Evolutionary conservation across 2,113 vertebrate species (phyloP).

Genomic region (Oxyura jamaicensis): DNA sequence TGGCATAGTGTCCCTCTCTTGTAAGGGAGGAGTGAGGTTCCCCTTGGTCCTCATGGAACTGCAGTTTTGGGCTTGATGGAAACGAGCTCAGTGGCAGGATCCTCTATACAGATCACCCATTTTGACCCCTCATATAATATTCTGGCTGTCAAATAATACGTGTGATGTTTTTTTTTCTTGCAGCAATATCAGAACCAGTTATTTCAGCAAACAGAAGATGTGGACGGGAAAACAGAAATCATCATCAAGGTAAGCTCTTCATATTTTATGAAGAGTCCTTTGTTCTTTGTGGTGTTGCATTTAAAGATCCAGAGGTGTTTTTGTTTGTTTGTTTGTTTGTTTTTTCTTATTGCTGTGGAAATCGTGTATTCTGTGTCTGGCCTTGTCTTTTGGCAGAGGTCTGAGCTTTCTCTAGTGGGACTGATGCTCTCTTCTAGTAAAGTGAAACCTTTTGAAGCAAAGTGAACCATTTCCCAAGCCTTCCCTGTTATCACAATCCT

Average conservation of each 20-base stretch:
- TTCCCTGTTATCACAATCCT: background rate
- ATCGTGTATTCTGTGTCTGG: background rate
- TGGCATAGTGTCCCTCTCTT: background rate
- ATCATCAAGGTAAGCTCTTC: conserved; percentile 83
- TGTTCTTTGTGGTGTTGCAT: background rate
- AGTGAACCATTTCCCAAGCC: background rate
- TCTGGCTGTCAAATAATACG: background rate
- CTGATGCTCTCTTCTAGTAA: background rate
- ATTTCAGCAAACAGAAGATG: conserved; percentile 83
- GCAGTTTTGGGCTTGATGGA: background rate
- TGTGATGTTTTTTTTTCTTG: conserved; percentile 40
- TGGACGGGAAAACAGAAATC: conserved; percentile 88
- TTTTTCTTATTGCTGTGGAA: background rate
- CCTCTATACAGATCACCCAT: background rate
- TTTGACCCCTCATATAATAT: fast-evolving
- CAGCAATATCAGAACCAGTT: conserved; percentile 86
- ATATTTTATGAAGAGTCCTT: fast-evolving
- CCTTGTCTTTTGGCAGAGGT: background rate
- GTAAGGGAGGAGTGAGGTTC: background rate
- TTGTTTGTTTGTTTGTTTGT: too few species aligned
- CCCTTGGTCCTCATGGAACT: background rate
- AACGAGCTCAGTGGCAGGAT: background rate
- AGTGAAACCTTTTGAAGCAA: too few species aligned
- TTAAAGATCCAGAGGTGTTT: background rate
- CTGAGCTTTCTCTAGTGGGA: background rate